Evolutionary conservation across 1,140 invertebrate species (phyloP).

Genomic region (Periplaneta americana): DNA sequence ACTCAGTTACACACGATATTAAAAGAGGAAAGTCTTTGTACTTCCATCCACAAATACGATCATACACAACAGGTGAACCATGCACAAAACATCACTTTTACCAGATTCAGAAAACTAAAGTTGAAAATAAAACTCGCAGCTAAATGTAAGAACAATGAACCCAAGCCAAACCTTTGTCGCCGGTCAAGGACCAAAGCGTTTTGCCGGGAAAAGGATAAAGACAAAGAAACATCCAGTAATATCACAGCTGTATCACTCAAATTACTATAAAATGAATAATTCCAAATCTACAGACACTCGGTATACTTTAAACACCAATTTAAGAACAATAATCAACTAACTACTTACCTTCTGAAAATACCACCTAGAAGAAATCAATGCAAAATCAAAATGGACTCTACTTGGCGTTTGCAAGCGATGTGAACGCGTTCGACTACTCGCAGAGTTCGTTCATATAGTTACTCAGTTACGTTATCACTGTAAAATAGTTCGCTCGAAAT

Average conservation of each 20-base stretch:
- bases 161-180: too few species aligned
- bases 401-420: too few species aligned
- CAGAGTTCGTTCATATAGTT: too few species aligned
- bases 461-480: too few species aligned
- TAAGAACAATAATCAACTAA: background rate
- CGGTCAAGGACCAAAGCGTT: too few species aligned
- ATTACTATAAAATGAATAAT: background rate
- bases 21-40: too few species aligned
- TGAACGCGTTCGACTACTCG: too few species aligned
- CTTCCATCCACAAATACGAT: too few species aligned
- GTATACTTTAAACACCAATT: background rate
- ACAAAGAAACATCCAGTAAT: background rate
- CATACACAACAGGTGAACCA: too few species aligned
- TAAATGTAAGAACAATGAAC: background rate
- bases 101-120: background rate
- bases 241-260: background rate
- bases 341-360: background rate
- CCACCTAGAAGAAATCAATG: background rate
- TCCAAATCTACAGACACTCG: background rate
- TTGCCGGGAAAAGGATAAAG: background rate
- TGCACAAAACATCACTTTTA: too few species aligned
- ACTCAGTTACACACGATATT: too few species aligned
- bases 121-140: background rate
- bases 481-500: too few species aligned
- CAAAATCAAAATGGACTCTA: background rate